Evolutionary conservation across 1,140 invertebrate genomes (phyloP).

Genomic region (Hermetia illucens): DNA sequence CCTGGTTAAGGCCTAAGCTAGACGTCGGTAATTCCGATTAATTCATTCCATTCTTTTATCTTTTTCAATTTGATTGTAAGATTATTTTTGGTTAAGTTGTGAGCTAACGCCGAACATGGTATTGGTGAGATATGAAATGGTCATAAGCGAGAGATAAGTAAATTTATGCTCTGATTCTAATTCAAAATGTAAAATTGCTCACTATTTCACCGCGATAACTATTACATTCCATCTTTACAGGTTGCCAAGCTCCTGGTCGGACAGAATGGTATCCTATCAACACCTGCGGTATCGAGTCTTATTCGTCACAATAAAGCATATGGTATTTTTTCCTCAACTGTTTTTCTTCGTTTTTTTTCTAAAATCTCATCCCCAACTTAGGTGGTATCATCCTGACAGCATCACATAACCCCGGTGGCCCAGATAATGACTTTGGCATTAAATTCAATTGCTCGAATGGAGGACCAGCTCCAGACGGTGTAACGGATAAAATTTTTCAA

Average conservation of each 20-base stretch:
- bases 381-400: conserved; percentile 97
- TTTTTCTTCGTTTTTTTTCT: neutral
- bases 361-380: conserved; percentile 12
- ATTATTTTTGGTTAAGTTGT: conserved; percentile 7
- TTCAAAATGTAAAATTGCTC: conserved; percentile 7
- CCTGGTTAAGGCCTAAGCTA: no score
- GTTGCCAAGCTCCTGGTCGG: conserved; percentile 70
- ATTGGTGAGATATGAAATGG: neutral
- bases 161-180: conserved; percentile 6
- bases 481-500: conserved; percentile 82
- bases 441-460: conserved; percentile 97
- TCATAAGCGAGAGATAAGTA: neutral
- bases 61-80: neutral
- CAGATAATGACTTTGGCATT: conserved; percentile 95
- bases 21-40: no score
- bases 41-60: neutral
- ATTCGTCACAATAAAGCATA: conserved; percentile 76
- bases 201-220: neutral
- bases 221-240: conserved; percentile 33
- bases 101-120: no score
- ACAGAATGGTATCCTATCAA: conserved; percentile 89
- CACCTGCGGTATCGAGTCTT: conserved; percentile 87
- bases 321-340: conserved; percentile 7
- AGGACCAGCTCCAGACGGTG: conserved; percentile 83
- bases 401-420: conserved; percentile 97